These are phyloP conservation scores for Tenthredo notha DNA, from an alignment of 2,888 invertebrate species.

Conservation along the genomic window DNA sequence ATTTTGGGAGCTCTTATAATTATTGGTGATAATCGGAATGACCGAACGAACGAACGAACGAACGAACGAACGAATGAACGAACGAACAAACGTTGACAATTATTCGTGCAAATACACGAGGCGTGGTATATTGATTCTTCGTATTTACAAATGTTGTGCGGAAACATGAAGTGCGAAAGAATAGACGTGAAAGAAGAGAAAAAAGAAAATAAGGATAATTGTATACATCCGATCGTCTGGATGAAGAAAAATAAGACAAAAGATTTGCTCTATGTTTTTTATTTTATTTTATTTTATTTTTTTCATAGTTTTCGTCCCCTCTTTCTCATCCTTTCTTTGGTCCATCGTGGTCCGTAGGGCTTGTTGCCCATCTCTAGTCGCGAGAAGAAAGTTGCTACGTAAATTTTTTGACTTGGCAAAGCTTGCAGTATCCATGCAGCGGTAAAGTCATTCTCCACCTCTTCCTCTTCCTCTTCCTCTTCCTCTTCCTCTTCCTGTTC, in stretches of 20 bases:
- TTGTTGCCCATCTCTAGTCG: conserved; percentile 16
- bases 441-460: background rate
- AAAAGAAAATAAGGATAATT: background rate
- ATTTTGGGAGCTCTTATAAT: background rate
- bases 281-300: too few species aligned
- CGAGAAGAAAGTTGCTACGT: conserved; percentile 25
- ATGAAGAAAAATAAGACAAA: background rate
- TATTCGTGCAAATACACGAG: background rate
- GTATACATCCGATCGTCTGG: background rate
- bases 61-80: background rate
- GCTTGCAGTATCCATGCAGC: conserved; percentile 1
- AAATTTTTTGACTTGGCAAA: conserved; percentile 28
- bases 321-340: background rate
- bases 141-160: background rate
- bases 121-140: background rate
- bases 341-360: background rate
- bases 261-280: background rate
- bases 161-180: background rate
- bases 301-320: background rate
- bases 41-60: background rate
- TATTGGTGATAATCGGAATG: background rate
- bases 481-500: background rate
- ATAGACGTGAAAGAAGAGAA: background rate
- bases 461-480: background rate
- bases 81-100: background rate